phyloP scores from a whole-genome alignment of 2,113 vertebrate species.

The Gymnobelideus leadbeateri region DNA sequence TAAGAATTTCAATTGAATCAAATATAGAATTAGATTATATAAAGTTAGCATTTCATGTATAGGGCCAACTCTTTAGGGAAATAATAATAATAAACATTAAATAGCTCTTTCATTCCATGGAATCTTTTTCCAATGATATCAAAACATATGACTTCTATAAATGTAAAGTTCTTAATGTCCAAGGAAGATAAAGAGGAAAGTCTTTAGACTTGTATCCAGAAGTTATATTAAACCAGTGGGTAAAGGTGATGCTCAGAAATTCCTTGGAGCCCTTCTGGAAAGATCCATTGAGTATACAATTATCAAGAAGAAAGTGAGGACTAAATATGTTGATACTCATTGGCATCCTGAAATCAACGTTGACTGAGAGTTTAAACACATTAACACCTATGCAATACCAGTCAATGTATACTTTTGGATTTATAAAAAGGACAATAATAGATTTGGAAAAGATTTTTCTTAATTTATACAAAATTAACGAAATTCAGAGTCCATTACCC shows the following conservation, averaged over 20 bases:
- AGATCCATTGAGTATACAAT: background rate
- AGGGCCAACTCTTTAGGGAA: background rate
- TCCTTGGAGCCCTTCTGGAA: background rate
- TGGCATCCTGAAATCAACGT: background rate
- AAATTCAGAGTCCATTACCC: background rate
- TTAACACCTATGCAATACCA: background rate
- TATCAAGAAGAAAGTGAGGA: background rate
- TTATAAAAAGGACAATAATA: background rate
- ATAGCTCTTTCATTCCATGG: background rate
- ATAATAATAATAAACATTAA: background rate
- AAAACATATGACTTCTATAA: background rate
- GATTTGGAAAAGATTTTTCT: background rate
- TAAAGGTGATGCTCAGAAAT: background rate
- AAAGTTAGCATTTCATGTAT: background rate
- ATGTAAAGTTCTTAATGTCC: background rate
- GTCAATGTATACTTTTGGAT: background rate
- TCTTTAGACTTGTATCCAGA: background rate
- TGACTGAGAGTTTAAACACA: background rate
- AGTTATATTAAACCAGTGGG: background rate
- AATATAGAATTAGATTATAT: background rate
- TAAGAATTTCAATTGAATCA: background rate
- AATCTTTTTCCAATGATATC: background rate
- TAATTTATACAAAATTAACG: background rate
- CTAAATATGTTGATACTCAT: background rate
- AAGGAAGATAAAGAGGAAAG: background rate